Evolutionary conservation across 2,113 vertebrate genomes (phyloP).

Genomic region (Leucopsar rothschildi): DNA sequence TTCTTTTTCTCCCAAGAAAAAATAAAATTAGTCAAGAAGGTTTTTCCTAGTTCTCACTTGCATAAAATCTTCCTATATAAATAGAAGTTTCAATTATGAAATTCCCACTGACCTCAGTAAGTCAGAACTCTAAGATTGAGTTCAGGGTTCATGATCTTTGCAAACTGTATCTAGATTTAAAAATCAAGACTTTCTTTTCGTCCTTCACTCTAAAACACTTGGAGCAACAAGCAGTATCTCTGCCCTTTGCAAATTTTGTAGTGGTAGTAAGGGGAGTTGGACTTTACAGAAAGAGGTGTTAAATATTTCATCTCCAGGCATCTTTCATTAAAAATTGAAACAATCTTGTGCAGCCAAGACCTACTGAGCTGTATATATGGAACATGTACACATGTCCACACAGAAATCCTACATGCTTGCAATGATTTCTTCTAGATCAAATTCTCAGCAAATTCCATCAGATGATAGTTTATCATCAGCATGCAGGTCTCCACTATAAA

Average conservation of each 20-base stretch:
- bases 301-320: constrained; percentile 1
- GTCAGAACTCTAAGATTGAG: background rate
- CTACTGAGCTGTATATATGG: background rate
- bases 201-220: background rate
- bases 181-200: background rate
- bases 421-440: background rate
- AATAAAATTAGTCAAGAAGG: background rate
- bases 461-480: background rate
- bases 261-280: background rate
- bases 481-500: background rate
- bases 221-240: background rate
- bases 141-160: background rate
- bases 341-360: background rate
- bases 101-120: background rate
- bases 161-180: background rate
- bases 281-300: background rate
- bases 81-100: background rate
- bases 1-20: background rate
- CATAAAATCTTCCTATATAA: background rate
- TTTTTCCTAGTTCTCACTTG: background rate
- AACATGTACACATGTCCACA: background rate
- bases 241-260: background rate
- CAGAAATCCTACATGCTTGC: background rate
- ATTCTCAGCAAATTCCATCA: background rate
- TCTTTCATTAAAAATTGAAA: constrained; percentile 30